Percentiles rank a stretch among this genome's conserved stretches.
phyloP scores from a whole-genome alignment of 2,113 vertebrate genomes.

The Nymphicus hollandicus region DNA sequence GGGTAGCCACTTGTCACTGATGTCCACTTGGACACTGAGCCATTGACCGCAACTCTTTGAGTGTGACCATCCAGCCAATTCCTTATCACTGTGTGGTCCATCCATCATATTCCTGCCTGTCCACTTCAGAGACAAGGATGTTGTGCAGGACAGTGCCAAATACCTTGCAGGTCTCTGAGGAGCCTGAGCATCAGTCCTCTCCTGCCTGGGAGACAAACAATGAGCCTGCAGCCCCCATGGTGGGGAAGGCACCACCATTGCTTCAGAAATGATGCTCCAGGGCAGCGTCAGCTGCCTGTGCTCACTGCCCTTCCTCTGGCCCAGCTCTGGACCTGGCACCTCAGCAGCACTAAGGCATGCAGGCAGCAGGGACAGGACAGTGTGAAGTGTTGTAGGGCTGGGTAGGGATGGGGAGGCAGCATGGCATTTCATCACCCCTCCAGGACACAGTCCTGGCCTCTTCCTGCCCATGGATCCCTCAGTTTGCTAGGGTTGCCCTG shows the following conservation, averaged over 20 bases:
- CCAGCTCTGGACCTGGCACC: fast-evolving
- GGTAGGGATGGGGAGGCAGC: not conserved
- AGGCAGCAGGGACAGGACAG: fast-evolving
- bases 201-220: fast-evolving
- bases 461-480: fast-evolving
- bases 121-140: not conserved
- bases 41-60: not conserved
- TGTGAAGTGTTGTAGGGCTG: not conserved
- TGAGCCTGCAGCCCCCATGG: not conserved
- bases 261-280: not conserved
- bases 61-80: not conserved
- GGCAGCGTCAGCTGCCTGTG: fast-evolving
- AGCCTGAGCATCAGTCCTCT: not conserved
- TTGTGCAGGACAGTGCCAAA: not conserved
- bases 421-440: not conserved
- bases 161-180: not conserved
- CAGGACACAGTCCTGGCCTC: not conserved
- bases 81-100: not conserved
- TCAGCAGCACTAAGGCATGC: fast-evolving
- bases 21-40: not conserved
- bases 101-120: not conserved
- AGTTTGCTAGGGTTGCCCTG: fast-evolving
- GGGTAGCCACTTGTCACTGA: not conserved
- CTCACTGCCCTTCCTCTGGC: not conserved
- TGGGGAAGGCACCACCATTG: fast-evolving